These are phyloP conservation scores for Linepithema humile DNA, from an alignment of 1,140 invertebrate species.

Conservation along the genomic window DNA sequence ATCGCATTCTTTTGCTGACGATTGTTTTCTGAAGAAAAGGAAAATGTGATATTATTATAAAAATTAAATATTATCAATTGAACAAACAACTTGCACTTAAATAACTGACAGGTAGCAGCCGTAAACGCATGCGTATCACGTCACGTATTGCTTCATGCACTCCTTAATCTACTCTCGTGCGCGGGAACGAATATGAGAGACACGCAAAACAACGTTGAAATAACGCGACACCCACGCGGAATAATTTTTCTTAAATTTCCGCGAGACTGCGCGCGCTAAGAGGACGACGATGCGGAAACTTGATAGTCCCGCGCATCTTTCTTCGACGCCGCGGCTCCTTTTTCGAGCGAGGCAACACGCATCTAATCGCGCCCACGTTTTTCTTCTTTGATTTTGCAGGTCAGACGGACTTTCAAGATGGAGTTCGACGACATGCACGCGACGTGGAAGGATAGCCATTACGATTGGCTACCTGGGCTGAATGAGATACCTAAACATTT, in stretches of 20 bases:
- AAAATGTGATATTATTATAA: not conserved
- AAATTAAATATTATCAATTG: not conserved
- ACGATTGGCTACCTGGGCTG: slow-evolving; percentile 84
- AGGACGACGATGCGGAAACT: slow-evolving; percentile 35
- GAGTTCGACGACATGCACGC: slow-evolving; percentile 81
- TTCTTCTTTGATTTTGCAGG: slow-evolving; percentile 82
- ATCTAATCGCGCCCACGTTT: slow-evolving; percentile 12
- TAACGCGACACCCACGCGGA: slow-evolving; percentile 44
- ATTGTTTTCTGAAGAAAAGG: not conserved
- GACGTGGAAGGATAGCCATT: slow-evolving; percentile 82
- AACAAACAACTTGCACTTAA: not conserved
- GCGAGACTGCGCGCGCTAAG: not conserved
- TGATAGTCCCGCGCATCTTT: slow-evolving; percentile 43
- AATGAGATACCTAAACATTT: slow-evolving; percentile 84
- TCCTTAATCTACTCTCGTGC: not conserved
- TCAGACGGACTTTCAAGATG: slow-evolving; percentile 83
- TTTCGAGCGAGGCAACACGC: not conserved
- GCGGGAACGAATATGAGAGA: slow-evolving; percentile 1
- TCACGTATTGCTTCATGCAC: slow-evolving; percentile 21
- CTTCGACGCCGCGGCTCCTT: slow-evolving; percentile 13
- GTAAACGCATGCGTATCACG: not conserved
- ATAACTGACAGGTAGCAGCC: not conserved
- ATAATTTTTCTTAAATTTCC: slow-evolving; percentile 46
- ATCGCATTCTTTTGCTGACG: not conserved
- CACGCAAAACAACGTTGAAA: slow-evolving; percentile 19